These are phyloP conservation scores for Bungarus multicinctus DNA, from an alignment of 2,113 vertebrate genomes.

Conservation along the genomic window DNA sequence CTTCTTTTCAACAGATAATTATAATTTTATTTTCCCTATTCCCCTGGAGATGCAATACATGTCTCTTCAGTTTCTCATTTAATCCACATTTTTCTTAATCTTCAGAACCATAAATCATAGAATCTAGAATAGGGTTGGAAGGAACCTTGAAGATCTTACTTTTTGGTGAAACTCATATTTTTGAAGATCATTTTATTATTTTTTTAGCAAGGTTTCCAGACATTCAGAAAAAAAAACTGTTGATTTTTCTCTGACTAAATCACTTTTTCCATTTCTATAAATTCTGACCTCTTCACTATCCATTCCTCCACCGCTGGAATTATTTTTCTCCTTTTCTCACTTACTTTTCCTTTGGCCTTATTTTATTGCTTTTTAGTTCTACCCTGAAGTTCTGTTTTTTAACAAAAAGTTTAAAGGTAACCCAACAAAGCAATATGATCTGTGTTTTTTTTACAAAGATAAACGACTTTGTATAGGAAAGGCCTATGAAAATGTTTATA, in stretches of 20 bases:
- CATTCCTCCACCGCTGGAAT: not conserved
- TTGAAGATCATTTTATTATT: not conserved
- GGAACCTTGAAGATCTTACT: too few relatives aligned
- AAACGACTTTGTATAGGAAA: not conserved
- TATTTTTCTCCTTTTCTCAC: not conserved
- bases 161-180: too few relatives aligned
- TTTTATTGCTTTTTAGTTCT: not conserved
- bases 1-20: not conserved
- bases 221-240: not conserved
- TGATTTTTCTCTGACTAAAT: not conserved
- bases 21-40: not conserved
- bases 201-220: not conserved
- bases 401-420: not conserved
- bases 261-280: not conserved
- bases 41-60: not conserved
- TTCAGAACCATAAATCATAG: not conserved
- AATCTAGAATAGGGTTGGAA: too few relatives aligned
- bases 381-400: not conserved
- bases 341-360: not conserved
- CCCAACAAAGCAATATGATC: not conserved
- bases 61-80: not conserved
- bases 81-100: not conserved
- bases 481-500: not conserved
- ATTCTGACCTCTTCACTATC: not conserved
- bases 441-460: not conserved